Evolutionary conservation across 30 jellyfish, hydroid and myxozoan species (phyloP).

Genomic region (Cassiopea xamachana): DNA sequence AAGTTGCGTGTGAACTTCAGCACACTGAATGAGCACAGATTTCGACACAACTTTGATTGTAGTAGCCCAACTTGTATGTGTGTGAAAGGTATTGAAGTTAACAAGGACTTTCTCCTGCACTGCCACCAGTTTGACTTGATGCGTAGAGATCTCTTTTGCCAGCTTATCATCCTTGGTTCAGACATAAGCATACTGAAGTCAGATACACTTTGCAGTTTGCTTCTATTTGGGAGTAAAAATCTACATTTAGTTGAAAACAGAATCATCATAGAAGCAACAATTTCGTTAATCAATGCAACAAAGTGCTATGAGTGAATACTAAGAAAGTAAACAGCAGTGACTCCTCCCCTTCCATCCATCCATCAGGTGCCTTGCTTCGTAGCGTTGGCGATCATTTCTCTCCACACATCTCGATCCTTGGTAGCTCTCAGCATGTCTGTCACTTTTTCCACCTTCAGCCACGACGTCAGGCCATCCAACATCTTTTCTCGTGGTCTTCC

Average conservation of each 20-base stretch:
- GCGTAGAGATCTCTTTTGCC: slow-evolving; percentile 40
- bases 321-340: not conserved
- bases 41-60: slow-evolving; percentile 20
- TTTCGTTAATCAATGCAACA: slow-evolving; percentile 7
- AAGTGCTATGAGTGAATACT: slow-evolving; percentile 5
- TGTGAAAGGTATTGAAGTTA: not conserved
- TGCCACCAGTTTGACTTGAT: slow-evolving; percentile 43
- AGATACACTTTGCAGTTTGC: slow-evolving; percentile 48
- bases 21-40: slow-evolving; percentile 35
- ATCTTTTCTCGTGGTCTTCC: no score
- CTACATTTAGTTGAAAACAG: slow-evolving; percentile 10
- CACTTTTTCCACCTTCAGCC: no score
- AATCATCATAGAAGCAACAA: slow-evolving; percentile 27
- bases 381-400: no score
- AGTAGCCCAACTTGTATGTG: slow-evolving; percentile 35
- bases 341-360: slow-evolving; percentile 11
- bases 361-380: no score
- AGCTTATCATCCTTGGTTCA: slow-evolving; percentile 44
- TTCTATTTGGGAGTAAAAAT: slow-evolving; percentile 14
- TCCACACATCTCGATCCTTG: no score
- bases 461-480: no score
- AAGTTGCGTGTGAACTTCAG: slow-evolving; percentile 43
- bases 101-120: no score
- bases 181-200: slow-evolving; percentile 26
- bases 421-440: no score